Evolutionary conservation across 2,888 invertebrate genomes (phyloP), one percentile per base, ranked within the genome.

Genomic region (Lutraria lutraria): DNA sequence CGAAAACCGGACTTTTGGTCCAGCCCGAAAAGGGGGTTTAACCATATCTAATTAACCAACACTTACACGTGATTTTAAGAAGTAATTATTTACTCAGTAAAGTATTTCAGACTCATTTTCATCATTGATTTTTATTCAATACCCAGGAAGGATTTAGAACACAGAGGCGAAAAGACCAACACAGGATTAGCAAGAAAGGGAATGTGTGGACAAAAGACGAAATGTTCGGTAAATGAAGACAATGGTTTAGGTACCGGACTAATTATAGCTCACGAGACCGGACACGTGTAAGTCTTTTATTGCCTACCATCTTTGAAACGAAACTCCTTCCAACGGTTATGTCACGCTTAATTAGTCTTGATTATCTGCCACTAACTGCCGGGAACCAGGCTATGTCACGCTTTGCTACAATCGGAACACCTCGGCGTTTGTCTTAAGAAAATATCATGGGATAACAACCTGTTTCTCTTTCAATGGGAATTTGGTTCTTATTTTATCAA

Each of bases 181-280:
- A 92, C 93, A 0, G 95, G 95, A 13, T 83, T 94, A 63, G 94
- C 94, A 4, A 91, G 92, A 25, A 89, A 90, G 16, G 90, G 92
- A 0, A 93, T 95, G 92, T 95, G 95, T 87, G 88, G 85, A 0
- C 63, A 19, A 0, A 91, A 85, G 15, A 89, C 86, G 0, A 90
- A 93, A 34, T 95, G 95, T 83, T 93, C 94, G 10, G 91, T 93
- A 13, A 92, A 92, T 60, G 94, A 95, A 90, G 95, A 95, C 89
- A 92, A 89, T n/a, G 95, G 95, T 10, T 88, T 95, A 16, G 94
- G 93, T 52, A 88, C 93, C 0, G 95, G 94, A 0, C 68, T 94
- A 12, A 94, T 94, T 0, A 91, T 95, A n/a, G 94, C 95, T 0
- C 95, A 95, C 82, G 95, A 95, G 87, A 93, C 94, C 16, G 95